phyloP scores from a whole-genome alignment of 2,888 invertebrate genomes.

The Conistra vaccinii region DNA sequence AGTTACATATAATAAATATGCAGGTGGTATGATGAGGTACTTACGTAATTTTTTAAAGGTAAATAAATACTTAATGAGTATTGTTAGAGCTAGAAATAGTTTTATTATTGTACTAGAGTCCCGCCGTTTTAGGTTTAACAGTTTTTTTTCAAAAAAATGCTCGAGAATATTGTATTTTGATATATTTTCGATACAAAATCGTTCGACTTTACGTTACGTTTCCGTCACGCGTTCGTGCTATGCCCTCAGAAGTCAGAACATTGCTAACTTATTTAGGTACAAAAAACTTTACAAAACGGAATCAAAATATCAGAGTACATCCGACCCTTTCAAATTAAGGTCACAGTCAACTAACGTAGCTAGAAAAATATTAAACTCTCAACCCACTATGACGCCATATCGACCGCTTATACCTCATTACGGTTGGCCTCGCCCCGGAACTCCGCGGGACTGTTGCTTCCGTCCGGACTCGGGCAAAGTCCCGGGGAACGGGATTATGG shows the following conservation, averaged over 20 bases:
- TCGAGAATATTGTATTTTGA: too few species aligned
- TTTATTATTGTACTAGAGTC: neutral
- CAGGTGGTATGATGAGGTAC: neutral
- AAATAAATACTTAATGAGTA: too few species aligned
- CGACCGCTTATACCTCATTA: constrained; percentile 63
- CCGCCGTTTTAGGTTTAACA: neutral
- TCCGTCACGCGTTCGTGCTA: neutral
- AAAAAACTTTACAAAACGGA: too few species aligned
- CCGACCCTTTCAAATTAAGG: constrained; percentile 13
- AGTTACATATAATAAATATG: too few species aligned
- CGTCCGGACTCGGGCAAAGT: constrained; percentile 47
- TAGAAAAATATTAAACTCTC: constrained; percentile 13
- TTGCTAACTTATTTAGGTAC: neutral
- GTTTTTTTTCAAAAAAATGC: neutral
- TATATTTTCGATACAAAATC: neutral
- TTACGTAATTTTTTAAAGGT: constrained; percentile 8
- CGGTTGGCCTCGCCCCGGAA: constrained; percentile 47
- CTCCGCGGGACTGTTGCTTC: constrained; percentile 57
- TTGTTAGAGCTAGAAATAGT: neutral
- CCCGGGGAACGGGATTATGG: constrained; percentile 58
- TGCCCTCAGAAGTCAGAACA: neutral
- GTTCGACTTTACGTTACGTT: neutral
- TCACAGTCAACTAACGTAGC: constrained; percentile 28
- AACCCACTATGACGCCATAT: constrained; percentile 14
- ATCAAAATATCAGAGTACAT: neutral